Evolutionary conservation across 2,888 invertebrate genomes (phyloP), one percentile per base, ranked within the genome.

Genomic region (Coremacera marginata): DNA sequence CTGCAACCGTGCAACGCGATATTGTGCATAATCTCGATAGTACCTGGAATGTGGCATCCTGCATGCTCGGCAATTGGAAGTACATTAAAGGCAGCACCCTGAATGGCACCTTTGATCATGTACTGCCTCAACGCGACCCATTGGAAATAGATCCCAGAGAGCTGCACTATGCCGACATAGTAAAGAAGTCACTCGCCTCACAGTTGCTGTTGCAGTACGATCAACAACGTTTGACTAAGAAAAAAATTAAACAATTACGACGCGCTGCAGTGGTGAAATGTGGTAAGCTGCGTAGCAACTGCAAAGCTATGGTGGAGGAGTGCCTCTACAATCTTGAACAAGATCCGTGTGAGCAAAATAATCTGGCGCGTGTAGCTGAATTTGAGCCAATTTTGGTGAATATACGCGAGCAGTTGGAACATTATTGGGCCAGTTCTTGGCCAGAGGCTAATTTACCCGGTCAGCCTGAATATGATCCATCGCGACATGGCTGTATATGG

Each of bases 11-110:
- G 0, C 89, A 95, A 22, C 91, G 91, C 19, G 93, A 94, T 80
- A 90, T 95, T 19, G 89, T 95, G 7, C 91, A 94, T 80, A 94
- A 94, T 85, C 93, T 96, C 77, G 94, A 95, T 84, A 92, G 93
- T 89, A 90, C 84, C 87, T 90, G 51, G 90, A 88, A 70, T 0
- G 84, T 86, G 0, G 80, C 80, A 11, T 85, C 89, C 0, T 82
- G 85, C 27, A 82, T 84, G 75, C 78, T 80, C 5, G 85, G 84
- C 0, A 80, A 81, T 2, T 89, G 81, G 80, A 89, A 89, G 75
- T 87, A 87, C 70, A 80, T 89, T 0, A 89, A 87, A 57, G 89
- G 89, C 51, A 86, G 87, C 3, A 88, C 85, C 0, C 9, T 80
- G 0, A 75, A 84, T 16, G 87, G 88, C 0, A 72, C 74, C 3